A percentile compares a stretch with the other conserved stretches of the same genome.
phyloP scores from a whole-genome alignment of 2,797 vertebrate genomes.

The Vipera ursinii region DNA sequence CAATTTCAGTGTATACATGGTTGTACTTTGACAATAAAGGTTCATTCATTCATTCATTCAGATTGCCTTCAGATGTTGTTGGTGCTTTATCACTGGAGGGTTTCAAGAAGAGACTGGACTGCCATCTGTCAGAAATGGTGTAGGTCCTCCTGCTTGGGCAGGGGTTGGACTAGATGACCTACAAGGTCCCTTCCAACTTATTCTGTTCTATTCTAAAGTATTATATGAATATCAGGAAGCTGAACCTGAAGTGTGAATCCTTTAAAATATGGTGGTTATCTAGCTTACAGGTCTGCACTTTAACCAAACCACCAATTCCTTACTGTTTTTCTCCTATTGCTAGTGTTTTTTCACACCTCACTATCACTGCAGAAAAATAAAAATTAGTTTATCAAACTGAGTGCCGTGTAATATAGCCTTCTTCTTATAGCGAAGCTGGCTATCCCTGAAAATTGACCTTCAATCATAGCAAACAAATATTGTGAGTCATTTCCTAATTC shows the following conservation, averaged over 20 bases:
- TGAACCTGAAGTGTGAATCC: background rate
- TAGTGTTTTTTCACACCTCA: background rate
- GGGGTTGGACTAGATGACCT: too few species aligned
- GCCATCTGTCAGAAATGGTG: too few species aligned
- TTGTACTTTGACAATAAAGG: too few species aligned
- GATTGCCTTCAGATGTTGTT: too few species aligned
- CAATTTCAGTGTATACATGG: too few species aligned
- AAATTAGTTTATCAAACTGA: background rate
- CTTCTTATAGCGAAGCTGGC: background rate
- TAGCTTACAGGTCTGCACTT: background rate
- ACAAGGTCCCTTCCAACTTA: too few species aligned
- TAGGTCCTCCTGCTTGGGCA: too few species aligned
- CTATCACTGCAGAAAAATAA: background rate
- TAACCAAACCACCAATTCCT: background rate
- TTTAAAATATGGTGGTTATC: background rate
- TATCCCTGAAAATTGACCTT: background rate
- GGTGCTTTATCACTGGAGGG: too few species aligned
- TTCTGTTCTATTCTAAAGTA: background rate
- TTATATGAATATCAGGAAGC: background rate
- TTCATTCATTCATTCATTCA: too few species aligned
- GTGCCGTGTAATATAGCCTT: background rate
- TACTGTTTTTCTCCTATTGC: background rate
- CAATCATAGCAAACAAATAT: background rate
- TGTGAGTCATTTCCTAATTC: background rate
- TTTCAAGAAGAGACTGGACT: too few species aligned